These are phyloP conservation scores for Doryteuthis pealeii DNA, from an alignment of 1,140 invertebrate species.

Conservation along the genomic window DNA sequence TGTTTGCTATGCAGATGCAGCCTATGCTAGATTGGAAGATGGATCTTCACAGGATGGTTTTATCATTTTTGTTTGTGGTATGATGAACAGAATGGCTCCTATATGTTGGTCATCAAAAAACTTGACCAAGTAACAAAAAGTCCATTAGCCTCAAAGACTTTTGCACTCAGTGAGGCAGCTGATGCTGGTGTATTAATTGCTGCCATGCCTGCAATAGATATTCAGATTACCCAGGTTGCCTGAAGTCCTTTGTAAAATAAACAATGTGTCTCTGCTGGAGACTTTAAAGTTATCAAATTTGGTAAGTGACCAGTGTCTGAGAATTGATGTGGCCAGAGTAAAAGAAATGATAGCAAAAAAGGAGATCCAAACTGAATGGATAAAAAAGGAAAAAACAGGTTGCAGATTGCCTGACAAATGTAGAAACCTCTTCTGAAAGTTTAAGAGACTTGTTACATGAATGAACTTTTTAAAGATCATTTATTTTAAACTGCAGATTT, in stretches of 20 bases:
- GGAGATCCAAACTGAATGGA: not conserved
- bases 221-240: not conserved
- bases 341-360: too few relatives aligned
- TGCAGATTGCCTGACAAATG: too few relatives aligned
- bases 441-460: too few relatives aligned
- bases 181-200: not conserved
- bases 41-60: not conserved
- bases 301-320: not conserved
- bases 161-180: not conserved
- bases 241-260: not conserved
- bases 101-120: constrained; percentile 6
- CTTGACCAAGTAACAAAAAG: not conserved
- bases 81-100: not conserved
- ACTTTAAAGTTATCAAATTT: not conserved
- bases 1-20: not conserved
- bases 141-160: not conserved
- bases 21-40: not conserved
- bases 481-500: too few relatives aligned
- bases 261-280: not conserved
- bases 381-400: too few relatives aligned
- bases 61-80: constrained; percentile 4
- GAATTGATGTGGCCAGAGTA: not conserved
- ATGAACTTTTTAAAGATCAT: too few relatives aligned
- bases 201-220: not conserved
- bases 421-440: too few relatives aligned